These are phyloP conservation scores for Notiomystis cincta DNA, from an alignment of 2,113 vertebrate genomes.

Conservation along the genomic window DNA sequence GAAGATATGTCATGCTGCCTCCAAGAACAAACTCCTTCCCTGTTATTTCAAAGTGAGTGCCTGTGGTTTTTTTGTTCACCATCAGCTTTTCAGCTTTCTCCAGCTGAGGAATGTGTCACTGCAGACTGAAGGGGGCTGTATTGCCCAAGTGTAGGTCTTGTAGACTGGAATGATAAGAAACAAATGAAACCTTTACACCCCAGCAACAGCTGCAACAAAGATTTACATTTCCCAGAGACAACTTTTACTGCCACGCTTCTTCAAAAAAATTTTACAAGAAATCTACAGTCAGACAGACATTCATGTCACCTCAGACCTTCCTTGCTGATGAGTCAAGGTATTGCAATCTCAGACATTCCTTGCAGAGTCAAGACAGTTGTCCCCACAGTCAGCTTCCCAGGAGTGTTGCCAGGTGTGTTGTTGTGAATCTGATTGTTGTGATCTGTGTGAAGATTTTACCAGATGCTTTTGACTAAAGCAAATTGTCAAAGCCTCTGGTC, in stretches of 20 bases:
- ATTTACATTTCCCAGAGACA: not conserved
- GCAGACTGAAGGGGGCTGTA: not conserved
- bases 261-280: not conserved
- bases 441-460: not conserved
- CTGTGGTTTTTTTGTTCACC: not conserved
- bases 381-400: fast-evolving
- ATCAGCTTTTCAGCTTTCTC: not conserved
- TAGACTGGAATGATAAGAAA: not conserved
- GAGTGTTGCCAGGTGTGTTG: not conserved
- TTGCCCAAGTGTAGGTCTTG: not conserved
- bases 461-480: not conserved
- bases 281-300: not conserved
- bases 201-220: not conserved
- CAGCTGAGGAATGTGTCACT: not conserved
- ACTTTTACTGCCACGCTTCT: not conserved
- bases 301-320: fast-evolving
- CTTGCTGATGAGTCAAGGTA: fast-evolving
- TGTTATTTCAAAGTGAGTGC: not conserved
- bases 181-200: not conserved
- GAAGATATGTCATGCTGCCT: not conserved
- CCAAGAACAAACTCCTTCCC: not conserved
- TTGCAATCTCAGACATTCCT: not conserved
- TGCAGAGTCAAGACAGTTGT: not conserved
- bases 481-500: not conserved
- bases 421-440: not conserved